Evolutionary conservation across 2,113 vertebrate genomes (phyloP), one percentile per base, ranked within the genome.

Genomic region (Burhinus oedicnemus): DNA sequence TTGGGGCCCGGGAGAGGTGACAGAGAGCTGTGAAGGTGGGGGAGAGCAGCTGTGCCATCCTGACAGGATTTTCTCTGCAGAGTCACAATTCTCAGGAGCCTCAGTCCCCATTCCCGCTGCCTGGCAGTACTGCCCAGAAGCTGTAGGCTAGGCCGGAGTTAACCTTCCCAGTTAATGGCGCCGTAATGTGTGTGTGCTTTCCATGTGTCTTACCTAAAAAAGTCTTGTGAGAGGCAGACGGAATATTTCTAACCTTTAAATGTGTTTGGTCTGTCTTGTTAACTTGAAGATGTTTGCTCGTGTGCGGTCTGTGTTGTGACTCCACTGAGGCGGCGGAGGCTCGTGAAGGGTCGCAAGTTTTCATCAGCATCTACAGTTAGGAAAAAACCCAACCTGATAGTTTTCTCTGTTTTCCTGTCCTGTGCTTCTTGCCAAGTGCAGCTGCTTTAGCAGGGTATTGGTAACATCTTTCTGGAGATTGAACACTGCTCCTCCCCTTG

Each of bases 291-390:
- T 47, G 30, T 21, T 78, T 64, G 34, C 55, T 68, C 2, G 1
- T 18, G 23, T 29, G 49, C 1, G 0, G 18, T 54, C 72, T 93
- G 55, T 2, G 0, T 89, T 75, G 5, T 75, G 88, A 84, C 66
- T 57, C 74, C 21, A 22, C 4, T 51, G 89, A 77, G 77, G 55
- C 83, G 65, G 58, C 87, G 91, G 82, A 85, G 34, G 32, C 12
- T 95, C 8, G 4, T 65, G 26, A 60, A 77, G 45, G 47, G 40
- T 92, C 26, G 18, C 72, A 81, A 65, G 44, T 95, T 93, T 86
- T 96, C 89, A 45, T 81, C 78, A 92, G 87, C 87, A 85, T 93
- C 83, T 88, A 71, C 91, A 87, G 69, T 96, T 96, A 95, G 84
- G 76, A 84, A 89, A 62, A 86, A 64, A 15, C 1, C 11, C 51